These are phyloP conservation scores for Argentina silus DNA, from an alignment of 2,797 vertebrate genomes.

Conservation along the genomic window DNA sequence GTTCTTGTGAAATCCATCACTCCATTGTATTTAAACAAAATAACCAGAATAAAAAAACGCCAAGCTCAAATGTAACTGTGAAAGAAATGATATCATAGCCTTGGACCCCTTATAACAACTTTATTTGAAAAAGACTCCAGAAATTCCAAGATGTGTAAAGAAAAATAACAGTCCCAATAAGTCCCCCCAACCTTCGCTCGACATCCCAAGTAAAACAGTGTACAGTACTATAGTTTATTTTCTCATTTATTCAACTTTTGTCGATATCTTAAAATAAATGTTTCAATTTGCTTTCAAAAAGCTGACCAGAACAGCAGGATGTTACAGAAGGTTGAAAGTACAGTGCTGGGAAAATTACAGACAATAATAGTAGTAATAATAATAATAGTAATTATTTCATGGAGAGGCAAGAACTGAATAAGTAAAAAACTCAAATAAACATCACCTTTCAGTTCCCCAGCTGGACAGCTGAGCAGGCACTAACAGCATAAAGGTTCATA, in stretches of 20 bases:
- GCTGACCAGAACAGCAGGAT: constrained; percentile 60
- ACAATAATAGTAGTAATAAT: constrained; percentile 62
- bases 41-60: no score
- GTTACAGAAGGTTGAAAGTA: constrained; percentile 61
- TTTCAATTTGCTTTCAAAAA: constrained; percentile 24
- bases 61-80: no score
- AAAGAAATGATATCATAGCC: not conserved
- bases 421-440: constrained; percentile 52
- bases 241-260: constrained; percentile 48
- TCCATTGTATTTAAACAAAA: no score
- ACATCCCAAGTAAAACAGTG: constrained; percentile 51
- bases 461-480: no score
- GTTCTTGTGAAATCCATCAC: no score
- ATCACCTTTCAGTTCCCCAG: constrained; percentile 31
- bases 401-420: constrained; percentile 60
- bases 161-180: constrained; percentile 18
- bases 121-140: constrained; percentile 62
- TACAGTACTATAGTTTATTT: constrained; percentile 63
- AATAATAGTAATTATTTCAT: constrained; percentile 69
- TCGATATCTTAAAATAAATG: not conserved
- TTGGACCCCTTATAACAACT: constrained; percentile 58
- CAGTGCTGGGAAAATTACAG: constrained; percentile 64
- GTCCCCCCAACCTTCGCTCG: constrained; percentile 45
- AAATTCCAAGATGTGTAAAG: constrained; percentile 70
- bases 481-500: no score